A percentile compares a stretch with the other conserved stretches of the same genome.
phyloP scores from a whole-genome alignment of 2,113 vertebrate species.

The Halcyon malimbica region DNA sequence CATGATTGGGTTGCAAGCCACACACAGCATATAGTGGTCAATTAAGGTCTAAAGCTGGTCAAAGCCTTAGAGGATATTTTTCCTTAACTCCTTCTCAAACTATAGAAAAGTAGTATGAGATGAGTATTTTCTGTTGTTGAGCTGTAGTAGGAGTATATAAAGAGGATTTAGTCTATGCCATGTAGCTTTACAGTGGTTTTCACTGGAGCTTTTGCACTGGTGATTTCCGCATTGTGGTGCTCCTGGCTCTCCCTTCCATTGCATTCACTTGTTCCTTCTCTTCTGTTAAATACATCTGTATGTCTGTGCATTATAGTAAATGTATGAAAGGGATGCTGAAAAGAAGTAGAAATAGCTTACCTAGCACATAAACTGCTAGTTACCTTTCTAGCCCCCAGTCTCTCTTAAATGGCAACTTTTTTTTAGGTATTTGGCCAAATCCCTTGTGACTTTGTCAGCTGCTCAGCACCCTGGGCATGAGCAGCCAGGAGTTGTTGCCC shows the following conservation, averaged over 20 bases:
- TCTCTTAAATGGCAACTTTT: background rate
- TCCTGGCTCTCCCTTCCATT: background rate
- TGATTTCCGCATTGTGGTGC: background rate
- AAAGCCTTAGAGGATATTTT: background rate
- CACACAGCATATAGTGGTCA: background rate
- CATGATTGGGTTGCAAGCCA: background rate
- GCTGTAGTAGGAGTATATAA: background rate
- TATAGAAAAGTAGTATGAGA: fast-evolving
- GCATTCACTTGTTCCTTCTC: background rate
- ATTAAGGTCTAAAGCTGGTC: background rate
- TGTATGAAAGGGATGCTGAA: background rate
- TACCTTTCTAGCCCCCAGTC: fast-evolving
- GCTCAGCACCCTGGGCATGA: background rate
- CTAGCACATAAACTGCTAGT: background rate
- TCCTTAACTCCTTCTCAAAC: background rate
- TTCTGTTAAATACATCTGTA: fast-evolving
- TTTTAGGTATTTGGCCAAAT: background rate
- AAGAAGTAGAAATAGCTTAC: background rate
- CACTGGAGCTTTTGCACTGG: background rate
- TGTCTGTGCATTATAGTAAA: background rate
- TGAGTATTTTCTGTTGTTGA: background rate
- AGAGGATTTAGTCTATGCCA: fast-evolving
- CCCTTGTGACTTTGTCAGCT: background rate
- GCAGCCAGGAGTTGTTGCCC: background rate
- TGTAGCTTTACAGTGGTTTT: fast-evolving